Conservation (phyloP, 2,797 vertebrate species). For the Scomberomorus guttatus region DNA sequence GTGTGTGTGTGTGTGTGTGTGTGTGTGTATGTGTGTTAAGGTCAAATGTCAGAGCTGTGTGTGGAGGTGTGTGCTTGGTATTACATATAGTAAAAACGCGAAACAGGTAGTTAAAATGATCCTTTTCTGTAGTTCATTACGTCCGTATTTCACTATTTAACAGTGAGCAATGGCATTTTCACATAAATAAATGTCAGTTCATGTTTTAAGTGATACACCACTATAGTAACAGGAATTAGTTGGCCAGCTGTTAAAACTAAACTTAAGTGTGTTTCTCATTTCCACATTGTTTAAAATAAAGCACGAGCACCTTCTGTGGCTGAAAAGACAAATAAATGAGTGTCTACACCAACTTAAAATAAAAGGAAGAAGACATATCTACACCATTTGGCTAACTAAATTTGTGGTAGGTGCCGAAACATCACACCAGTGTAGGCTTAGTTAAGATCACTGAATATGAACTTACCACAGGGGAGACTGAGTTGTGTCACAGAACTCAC, state of each 20-base stretch:
- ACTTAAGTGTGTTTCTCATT: conserved; percentile 23
- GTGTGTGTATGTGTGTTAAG: conserved; percentile 30
- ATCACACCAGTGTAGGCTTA: too few species aligned
- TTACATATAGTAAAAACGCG: background rate
- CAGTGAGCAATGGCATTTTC: background rate
- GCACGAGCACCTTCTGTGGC: background rate
- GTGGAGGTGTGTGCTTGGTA: conserved; percentile 23
- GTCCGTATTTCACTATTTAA: background rate
- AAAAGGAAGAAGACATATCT: background rate
- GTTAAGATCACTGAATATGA: background rate
- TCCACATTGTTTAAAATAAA: background rate
- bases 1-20: conserved; percentile 14
- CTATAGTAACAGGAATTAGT: background rate
- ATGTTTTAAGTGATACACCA: background rate
- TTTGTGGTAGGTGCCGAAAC: background rate
- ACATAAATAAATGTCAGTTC: background rate
- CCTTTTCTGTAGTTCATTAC: background rate
- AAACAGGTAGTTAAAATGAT: conserved; percentile 13
- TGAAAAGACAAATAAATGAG: background rate
- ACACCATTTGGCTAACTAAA: background rate
- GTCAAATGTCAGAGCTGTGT: conserved; percentile 48
- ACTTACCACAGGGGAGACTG: background rate
- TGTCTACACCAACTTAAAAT: background rate
- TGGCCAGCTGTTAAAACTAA: background rate
- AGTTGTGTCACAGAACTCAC: background rate